Evolutionary conservation across 2,113 vertebrate species (phyloP).

Genomic region (Vulpes lagopus): DNA sequence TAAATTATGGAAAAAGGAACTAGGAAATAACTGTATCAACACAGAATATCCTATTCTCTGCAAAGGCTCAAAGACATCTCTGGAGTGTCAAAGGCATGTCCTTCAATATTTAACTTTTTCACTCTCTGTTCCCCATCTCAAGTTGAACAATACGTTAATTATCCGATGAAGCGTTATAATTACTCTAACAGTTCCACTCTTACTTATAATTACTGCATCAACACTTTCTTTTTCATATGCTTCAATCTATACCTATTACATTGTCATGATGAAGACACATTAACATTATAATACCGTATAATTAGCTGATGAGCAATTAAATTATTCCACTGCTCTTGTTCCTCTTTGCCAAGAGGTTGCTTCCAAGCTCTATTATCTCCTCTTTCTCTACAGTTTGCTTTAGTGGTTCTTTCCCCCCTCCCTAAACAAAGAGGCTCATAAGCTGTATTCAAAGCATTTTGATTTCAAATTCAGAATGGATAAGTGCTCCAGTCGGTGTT

Average conservation of each 20-base stretch:
- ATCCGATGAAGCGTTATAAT: slow-evolving; percentile 96
- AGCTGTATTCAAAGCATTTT: slow-evolving; percentile 83
- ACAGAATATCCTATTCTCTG: slow-evolving; percentile 20
- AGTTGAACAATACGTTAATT: slow-evolving; percentile 96
- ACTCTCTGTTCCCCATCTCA: slow-evolving; percentile 91
- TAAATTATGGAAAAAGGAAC: slow-evolving; percentile 65
- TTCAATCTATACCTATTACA: slow-evolving; percentile 93
- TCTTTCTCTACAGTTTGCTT: slow-evolving; percentile 86
- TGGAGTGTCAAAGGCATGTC: slow-evolving; percentile 88
- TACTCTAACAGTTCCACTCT: slow-evolving; percentile 93
- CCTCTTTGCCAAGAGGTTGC: slow-evolving; percentile 91
- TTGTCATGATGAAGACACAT: slow-evolving; percentile 94
- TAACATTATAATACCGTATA: slow-evolving; percentile 96
- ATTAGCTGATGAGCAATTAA: slow-evolving; percentile 97
- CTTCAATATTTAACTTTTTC: slow-evolving; percentile 94
- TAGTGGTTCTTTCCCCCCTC: slow-evolving; percentile 76
- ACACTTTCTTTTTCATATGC: slow-evolving; percentile 91
- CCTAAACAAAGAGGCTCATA: slow-evolving; percentile 81
- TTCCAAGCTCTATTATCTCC: slow-evolving; percentile 90
- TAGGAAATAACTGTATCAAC: slow-evolving; percentile 80
- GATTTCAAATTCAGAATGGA: slow-evolving; percentile 83
- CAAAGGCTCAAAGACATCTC: slow-evolving; percentile 72
- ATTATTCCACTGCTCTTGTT: slow-evolving; percentile 94
- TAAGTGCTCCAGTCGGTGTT: slow-evolving; percentile 67
- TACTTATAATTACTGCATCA: slow-evolving; percentile 93